Evolutionary conservation across 2,888 invertebrate species (phyloP).

Genomic region (Mamestra brassicae): DNA sequence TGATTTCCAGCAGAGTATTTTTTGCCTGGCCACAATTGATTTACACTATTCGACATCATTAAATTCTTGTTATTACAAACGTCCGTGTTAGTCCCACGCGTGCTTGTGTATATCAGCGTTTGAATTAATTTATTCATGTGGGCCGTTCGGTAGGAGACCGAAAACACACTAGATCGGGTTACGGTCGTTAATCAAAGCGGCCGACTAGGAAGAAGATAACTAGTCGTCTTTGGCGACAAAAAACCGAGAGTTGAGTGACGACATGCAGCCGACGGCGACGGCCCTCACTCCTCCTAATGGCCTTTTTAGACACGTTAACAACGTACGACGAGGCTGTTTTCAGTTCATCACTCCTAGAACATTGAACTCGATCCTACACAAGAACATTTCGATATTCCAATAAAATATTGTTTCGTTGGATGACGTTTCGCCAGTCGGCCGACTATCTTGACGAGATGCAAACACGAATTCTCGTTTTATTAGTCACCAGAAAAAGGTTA

Average conservation of each 20-base stretch:
- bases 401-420: slow-evolving; percentile 38
- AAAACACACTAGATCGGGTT: slow-evolving; percentile 81
- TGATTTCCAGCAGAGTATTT: slow-evolving; percentile 53
- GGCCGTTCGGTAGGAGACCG: slow-evolving; percentile 73
- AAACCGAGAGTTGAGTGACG: slow-evolving; percentile 75
- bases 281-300: slow-evolving; percentile 71
- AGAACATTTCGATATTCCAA: slow-evolving; percentile 40
- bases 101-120: slow-evolving; percentile 72
- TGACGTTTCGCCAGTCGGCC: slow-evolving; percentile 42
- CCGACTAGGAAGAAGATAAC: slow-evolving; percentile 76
- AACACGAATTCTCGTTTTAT: slow-evolving; percentile 72
- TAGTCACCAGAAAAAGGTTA: slow-evolving; percentile 82
- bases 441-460: slow-evolving; percentile 65
- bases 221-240: slow-evolving; percentile 77
- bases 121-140: slow-evolving; percentile 81
- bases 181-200: slow-evolving; percentile 85
- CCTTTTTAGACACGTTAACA: slow-evolving; percentile 77
- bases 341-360: slow-evolving; percentile 69
- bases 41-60: slow-evolving; percentile 77
- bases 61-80: slow-evolving; percentile 76
- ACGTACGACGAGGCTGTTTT: slow-evolving; percentile 72
- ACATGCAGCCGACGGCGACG: slow-evolving; percentile 72
- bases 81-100: slow-evolving; percentile 69
- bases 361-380: slow-evolving; percentile 62
- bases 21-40: slow-evolving; percentile 70